Percentiles rank a stretch among this genome's conserved stretches.
phyloP scores from a whole-genome alignment of 2,888 invertebrate species.

The Phymatocera aterrima region DNA sequence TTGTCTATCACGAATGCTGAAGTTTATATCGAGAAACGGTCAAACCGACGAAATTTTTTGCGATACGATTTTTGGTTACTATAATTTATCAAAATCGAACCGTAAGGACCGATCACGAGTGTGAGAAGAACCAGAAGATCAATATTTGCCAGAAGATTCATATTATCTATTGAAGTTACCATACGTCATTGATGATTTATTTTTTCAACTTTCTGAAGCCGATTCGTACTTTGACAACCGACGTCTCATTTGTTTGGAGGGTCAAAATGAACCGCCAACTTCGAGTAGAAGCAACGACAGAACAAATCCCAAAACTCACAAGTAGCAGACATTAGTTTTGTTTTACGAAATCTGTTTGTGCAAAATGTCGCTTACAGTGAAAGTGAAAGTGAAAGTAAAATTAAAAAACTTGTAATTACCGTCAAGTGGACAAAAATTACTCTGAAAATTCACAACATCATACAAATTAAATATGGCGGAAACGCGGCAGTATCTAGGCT shows the following conservation, averaged over 20 bases:
- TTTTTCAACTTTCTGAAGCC: slow-evolving; percentile 12
- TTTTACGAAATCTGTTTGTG: slow-evolving; percentile 27
- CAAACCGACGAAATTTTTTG: not conserved
- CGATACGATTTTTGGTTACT: not conserved
- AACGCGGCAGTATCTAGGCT: slow-evolving; percentile 16
- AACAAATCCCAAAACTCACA: slow-evolving; percentile 9
- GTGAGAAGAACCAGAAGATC: not conserved
- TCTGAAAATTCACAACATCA: slow-evolving; percentile 20
- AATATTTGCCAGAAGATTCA: not conserved
- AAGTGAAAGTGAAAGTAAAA: slow-evolving; percentile 28
- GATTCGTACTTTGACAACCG: slow-evolving; percentile 13
- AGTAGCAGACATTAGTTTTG: not conserved
- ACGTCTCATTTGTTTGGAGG: slow-evolving; percentile 22
- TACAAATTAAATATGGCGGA: slow-evolving; percentile 17
- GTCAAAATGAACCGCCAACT: slow-evolving; percentile 33
- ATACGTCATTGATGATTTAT: slow-evolving; percentile 16
- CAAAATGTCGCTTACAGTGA: slow-evolving; percentile 43
- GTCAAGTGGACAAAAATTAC: not conserved
- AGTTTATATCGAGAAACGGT: not conserved
- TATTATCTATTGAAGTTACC: not conserved
- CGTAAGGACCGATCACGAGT: not conserved
- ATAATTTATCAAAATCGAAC: not conserved
- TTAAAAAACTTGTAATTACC: not conserved
- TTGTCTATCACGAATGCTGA: too few species aligned
- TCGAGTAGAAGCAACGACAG: not conserved